Evolutionary conservation across 2,888 invertebrate species (phyloP), one percentile per base, ranked within the genome.

Genomic region (Papilio protenor): DNA sequence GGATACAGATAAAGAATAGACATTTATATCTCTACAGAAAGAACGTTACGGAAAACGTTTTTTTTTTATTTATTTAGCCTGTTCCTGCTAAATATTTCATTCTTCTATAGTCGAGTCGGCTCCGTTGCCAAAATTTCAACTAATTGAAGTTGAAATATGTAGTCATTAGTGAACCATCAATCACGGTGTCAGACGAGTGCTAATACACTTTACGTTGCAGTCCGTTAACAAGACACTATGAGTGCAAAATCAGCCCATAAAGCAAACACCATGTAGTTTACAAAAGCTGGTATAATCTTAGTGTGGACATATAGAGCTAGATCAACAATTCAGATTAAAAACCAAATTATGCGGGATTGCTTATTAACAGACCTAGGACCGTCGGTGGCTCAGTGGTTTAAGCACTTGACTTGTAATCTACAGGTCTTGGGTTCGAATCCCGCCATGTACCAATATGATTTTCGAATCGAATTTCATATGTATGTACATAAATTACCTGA

Each of bases 91-190:
- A 75, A 75, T 55, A 66, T n/a, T 45, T 66, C 40, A 66, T 66
- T 66, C 11, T 66, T n/a, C 12, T 66, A 12, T 66, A 45, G 66
- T 66, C 45, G 66, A 66, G 66, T 64, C 64, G 18, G n/a, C 11
- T n/a, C 45, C 3, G 40, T 66, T 76, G 79, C 64, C 69, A 73
- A 76, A 72, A 76, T 79, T 76, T 73, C 1, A 73, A 79, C 79
- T 76, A 76, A 76, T 76, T 76, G 76, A 18, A 61, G 73, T 33
- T 33, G 69, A 73, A 76, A 73, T 73, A 73, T 64, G 64, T 47
- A 76, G 69, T 76, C 76, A 79, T 79, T 79, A 79, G 73, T 49
- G 69, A n/a, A 73, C 70, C 75, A 76, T 79, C 73, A 73, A 76
- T 79, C 76, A 79, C n/a, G 69, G 69, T 61, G 76, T 61, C 73